A percentile compares a stretch with the other conserved stretches of the same genome.
These are phyloP conservation scores for Drosophila baimaii DNA, from an alignment of 1,140 invertebrate genomes.

Conservation along the genomic window DNA sequence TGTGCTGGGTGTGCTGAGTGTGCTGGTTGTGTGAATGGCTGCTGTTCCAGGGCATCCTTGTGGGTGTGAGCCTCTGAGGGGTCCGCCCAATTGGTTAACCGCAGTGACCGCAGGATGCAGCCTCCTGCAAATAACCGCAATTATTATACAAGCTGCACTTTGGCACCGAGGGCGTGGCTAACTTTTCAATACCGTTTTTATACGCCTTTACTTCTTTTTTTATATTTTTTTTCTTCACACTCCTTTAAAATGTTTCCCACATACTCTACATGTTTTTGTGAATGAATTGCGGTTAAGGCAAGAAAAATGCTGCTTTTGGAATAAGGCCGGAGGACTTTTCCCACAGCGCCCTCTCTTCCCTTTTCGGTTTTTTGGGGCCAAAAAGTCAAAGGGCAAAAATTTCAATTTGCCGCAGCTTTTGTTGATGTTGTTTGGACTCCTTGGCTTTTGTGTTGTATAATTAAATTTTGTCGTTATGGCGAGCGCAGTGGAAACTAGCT, in stretches of 20 bases:
- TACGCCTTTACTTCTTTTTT: slow-evolving; percentile 19
- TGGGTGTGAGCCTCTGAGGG: slow-evolving; percentile 17
- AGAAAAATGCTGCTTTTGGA: slow-evolving; percentile 20
- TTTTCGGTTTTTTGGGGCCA: background rate
- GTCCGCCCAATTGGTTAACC: slow-evolving; percentile 57
- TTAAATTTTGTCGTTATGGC: slow-evolving; percentile 61
- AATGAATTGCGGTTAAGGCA: slow-evolving; percentile 68
- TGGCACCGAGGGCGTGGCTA: slow-evolving; percentile 28
- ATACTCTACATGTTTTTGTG: slow-evolving; percentile 38
- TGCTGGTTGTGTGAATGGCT: slow-evolving; percentile 5
- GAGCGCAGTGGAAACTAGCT: slow-evolving; percentile 25
- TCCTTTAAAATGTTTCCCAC: slow-evolving; percentile 52
- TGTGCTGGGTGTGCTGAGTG: slow-evolving; percentile 7
- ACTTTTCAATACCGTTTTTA: slow-evolving; percentile 70
- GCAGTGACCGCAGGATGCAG: slow-evolving; percentile 76
- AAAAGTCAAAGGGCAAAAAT: slow-evolving; percentile 71
- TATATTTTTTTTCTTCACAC: slow-evolving; percentile 58
- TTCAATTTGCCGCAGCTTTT: slow-evolving; percentile 71
- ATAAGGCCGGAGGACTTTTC: background rate
- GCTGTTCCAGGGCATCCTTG: background rate
- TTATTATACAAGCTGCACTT: slow-evolving; percentile 66
- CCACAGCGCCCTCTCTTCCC: background rate
- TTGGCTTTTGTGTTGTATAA: slow-evolving; percentile 74
- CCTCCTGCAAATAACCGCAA: slow-evolving; percentile 72
- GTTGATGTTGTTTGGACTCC: slow-evolving; percentile 50